Conservation (phyloP, 2,888 invertebrate genomes). For the Branchellion lobata region DNA sequence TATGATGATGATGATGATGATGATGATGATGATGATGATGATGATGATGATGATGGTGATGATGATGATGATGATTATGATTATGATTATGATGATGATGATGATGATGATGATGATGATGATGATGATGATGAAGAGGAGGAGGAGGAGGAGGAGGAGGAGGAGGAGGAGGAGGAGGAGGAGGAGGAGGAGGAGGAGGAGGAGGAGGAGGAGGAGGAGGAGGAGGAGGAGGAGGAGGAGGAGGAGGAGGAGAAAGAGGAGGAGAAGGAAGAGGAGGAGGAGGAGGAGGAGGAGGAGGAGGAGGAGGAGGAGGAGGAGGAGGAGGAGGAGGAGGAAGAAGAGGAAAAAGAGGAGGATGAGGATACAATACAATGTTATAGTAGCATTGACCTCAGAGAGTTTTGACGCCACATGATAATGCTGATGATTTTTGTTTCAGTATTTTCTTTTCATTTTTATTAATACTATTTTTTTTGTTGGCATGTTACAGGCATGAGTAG, state of each 20-base stretch:
- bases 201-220: neutral
- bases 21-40: too few relatives aligned
- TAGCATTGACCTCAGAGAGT: too few relatives aligned
- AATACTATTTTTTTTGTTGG: too few relatives aligned
- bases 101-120: neutral
- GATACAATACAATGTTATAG: too few relatives aligned
- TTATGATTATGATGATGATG: too few relatives aligned
- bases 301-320: slow-evolving; percentile 55
- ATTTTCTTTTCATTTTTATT: too few relatives aligned
- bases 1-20: too few relatives aligned
- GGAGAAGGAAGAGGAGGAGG: slow-evolving; percentile 58
- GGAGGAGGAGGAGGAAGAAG: neutral
- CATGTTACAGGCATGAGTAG: slow-evolving; percentile 92
- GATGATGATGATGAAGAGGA: slow-evolving; percentile 1
- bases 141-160: neutral
- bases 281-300: slow-evolving; percentile 60
- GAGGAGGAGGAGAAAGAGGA: slow-evolving; percentile 56
- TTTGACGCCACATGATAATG: too few relatives aligned
- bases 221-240: slow-evolving; percentile 53
- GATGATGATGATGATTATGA: too few relatives aligned
- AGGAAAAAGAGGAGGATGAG: too few relatives aligned
- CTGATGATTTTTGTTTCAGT: too few relatives aligned
- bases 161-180: neutral
- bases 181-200: neutral
- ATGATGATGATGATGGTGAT: too few relatives aligned